These are phyloP conservation scores for Drosophila carrolli DNA, from an alignment of 1,140 invertebrate genomes.

Conservation along the genomic window DNA sequence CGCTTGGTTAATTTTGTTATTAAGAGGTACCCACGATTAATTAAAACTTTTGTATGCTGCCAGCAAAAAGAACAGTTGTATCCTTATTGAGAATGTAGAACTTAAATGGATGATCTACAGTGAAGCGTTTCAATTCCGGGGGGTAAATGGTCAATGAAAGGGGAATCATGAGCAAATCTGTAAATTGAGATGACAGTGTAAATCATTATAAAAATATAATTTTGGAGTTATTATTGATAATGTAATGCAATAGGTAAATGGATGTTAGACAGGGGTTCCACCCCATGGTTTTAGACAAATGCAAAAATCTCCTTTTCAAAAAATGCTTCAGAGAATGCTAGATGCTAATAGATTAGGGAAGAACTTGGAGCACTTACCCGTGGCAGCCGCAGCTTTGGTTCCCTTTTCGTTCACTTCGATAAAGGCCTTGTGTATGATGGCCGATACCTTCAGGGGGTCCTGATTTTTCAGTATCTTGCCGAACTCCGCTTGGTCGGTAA, in stretches of 20 bases:
- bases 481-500: constrained; percentile 87
- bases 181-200: constrained; percentile 30
- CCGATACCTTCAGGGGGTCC: constrained; percentile 85
- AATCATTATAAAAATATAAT: constrained; percentile 23
- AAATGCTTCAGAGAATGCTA: constrained; percentile 3
- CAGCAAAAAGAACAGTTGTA: constrained; percentile 36
- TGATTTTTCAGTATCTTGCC: constrained; percentile 86
- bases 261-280: constrained; percentile 11
- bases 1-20: constrained; percentile 8
- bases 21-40: constrained; percentile 5
- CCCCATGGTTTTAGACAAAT: no score
- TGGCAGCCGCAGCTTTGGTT: constrained; percentile 86
- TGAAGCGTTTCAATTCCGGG: constrained; percentile 36
- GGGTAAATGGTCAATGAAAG: constrained; percentile 51
- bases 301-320: no score
- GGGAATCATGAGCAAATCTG: constrained; percentile 39
- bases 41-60: constrained; percentile 37
- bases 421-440: constrained; percentile 87
- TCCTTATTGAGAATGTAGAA: constrained; percentile 44
- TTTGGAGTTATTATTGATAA: constrained; percentile 2
- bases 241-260: constrained; percentile 20
- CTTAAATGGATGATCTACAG: constrained; percentile 52
- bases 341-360: neutral
- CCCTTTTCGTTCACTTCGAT: constrained; percentile 88
- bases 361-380: constrained; percentile 69